phyloP scores from a whole-genome alignment of 2,113 vertebrate species.

The Hiodon tergisus region DNA sequence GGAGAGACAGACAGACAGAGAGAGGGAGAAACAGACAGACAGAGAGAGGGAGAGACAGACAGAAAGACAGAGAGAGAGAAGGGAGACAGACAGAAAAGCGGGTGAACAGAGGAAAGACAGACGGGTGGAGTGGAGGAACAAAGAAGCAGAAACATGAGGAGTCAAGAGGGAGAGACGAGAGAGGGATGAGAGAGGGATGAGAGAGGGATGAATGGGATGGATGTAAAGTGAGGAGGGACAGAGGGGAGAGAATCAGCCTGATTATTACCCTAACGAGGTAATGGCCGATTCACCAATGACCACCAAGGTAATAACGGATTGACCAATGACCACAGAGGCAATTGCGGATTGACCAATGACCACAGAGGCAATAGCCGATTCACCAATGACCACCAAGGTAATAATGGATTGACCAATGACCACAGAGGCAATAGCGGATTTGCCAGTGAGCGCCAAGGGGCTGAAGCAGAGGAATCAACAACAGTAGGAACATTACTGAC shows the following conservation, averaged over 20 bases:
- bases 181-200: background rate
- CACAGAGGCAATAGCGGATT: background rate
- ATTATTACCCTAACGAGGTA: background rate
- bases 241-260: background rate
- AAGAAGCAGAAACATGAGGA: no score
- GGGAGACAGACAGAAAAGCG: no score
- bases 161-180: no score
- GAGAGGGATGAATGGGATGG: background rate
- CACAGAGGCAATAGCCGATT: background rate
- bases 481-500: background rate
- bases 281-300: no score
- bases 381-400: background rate
- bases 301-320: background rate
- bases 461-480: background rate
- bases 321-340: background rate
- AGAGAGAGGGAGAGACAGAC: no score
- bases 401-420: no score
- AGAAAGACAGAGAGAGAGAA: no score
- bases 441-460: background rate
- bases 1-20: no score
- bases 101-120: background rate
- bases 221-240: background rate
- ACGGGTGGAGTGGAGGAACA: rapidly evolving
- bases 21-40: no score
- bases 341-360: no score